Base-by-base conservation (phyloP, 2,888 invertebrate genomes). In the Tyria jacobaeae region DNA sequence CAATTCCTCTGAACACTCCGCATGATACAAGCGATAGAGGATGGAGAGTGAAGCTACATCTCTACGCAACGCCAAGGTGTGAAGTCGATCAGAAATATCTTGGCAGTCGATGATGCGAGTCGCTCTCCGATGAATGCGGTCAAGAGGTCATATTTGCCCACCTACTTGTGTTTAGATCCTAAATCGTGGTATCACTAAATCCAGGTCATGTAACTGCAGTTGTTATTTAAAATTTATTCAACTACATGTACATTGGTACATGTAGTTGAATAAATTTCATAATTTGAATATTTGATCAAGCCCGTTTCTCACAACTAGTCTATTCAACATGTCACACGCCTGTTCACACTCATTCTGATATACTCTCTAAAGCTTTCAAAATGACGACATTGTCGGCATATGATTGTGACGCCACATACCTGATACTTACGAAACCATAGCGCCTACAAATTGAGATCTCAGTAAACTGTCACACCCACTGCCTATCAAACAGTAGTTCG, bases 401-500 rank as follows among this genome's bases (percentile, higher is more conserved):
- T 70, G 68, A 72, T 73, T 68, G 72, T 74, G 66, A 70, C 64
- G 61, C 59, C 51, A 66, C 76, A 78, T 78, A 79, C 71, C 64
- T 60, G 57, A 78, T 76, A 70, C 60, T 83, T 81, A 72, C 81
- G 79, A 83, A 88, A 88, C 71, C 72, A 71, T 78, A 76, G 62
- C 79, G 61, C 62, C 70, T 62, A 70, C 68, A 66, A 71, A 78
- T 70, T 65, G 62, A 75, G 80, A 79, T 79, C 75, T 70, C 71
- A 64, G 65, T 72, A 74, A 72, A 64, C 68, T 81, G 82, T 84
- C 83, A 83, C 82, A 75, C 81, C 83, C 79, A 85, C 84, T 73
- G 60, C 70, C 73, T 81, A 78, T 84, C 82, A 80, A 62, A 71
- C 57, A 64, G 57, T 58, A 56, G 63, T 68, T 66, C 82, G 64